Conservation (phyloP, 2,888 invertebrate species). For the Trachelus troglodyta region DNA sequence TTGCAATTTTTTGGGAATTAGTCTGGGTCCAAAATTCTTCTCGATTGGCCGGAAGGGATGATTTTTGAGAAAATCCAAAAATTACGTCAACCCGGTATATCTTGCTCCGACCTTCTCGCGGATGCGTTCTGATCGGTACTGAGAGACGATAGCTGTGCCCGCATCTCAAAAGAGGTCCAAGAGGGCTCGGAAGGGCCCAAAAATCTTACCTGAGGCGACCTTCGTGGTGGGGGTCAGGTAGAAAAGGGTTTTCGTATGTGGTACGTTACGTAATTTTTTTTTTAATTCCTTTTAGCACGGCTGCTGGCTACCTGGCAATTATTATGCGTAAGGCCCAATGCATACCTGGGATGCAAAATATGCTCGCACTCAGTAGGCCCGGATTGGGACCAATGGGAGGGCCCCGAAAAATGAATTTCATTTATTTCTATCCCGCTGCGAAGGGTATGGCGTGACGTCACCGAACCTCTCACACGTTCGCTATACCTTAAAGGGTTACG, state of each 20-base stretch:
- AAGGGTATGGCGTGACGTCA: conserved; percentile 31
- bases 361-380: background rate
- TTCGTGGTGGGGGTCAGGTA: conserved; percentile 61
- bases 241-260: conserved; percentile 51
- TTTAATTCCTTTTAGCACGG: background rate
- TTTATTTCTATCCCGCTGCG: conserved; percentile 56
- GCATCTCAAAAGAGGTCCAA: conserved; percentile 59
- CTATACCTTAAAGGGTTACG: conserved; percentile 50
- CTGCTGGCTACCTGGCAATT: conserved; percentile 2
- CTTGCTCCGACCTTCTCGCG: conserved; percentile 37
- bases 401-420: conserved; percentile 50
- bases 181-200: conserved; percentile 39
- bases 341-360: conserved; percentile 49
- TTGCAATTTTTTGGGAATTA: background rate
- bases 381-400: conserved; percentile 1
- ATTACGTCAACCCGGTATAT: background rate
- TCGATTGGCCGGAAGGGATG: background rate
- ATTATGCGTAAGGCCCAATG: conserved; percentile 11
- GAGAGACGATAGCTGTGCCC: conserved; percentile 27
- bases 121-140: conserved; percentile 46
- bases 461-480: background rate
- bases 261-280: background rate
- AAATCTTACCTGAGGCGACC: conserved; percentile 63
- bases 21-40: background rate
- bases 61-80: background rate